Conservation (phyloP, 2,888 invertebrate species). For the Andrena marginata region DNA sequence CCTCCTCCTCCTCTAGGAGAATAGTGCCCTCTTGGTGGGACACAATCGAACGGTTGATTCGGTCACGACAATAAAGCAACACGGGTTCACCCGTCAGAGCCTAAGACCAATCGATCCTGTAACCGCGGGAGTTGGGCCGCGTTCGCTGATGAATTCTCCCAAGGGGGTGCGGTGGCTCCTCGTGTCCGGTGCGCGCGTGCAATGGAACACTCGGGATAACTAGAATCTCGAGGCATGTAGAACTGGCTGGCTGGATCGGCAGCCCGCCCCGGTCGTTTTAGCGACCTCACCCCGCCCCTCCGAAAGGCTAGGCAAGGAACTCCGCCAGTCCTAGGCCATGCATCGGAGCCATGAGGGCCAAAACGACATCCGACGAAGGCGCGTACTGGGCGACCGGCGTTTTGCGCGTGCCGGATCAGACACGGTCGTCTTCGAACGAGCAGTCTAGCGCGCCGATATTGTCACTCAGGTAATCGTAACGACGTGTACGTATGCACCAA, state of each 20-base stretch:
- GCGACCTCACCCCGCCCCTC: slow-evolving; percentile 33
- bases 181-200: slow-evolving; percentile 18
- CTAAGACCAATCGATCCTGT: slow-evolving; percentile 39
- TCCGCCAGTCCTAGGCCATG: slow-evolving; percentile 60
- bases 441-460: slow-evolving; percentile 39
- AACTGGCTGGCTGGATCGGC: slow-evolving; percentile 67
- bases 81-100: slow-evolving; percentile 16
- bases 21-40: background rate
- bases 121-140: background rate
- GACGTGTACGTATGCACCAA: slow-evolving; percentile 52
- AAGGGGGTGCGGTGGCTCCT: background rate
- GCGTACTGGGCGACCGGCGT: slow-evolving; percentile 19
- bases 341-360: slow-evolving; percentile 61
- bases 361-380: slow-evolving; percentile 48
- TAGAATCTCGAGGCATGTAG: slow-evolving; percentile 48
- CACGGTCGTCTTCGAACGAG: slow-evolving; percentile 38
- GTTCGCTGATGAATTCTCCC: background rate
- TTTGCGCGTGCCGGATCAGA: slow-evolving; percentile 10
- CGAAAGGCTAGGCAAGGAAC: slow-evolving; percentile 44
- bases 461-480: slow-evolving; percentile 69
- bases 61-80: slow-evolving; percentile 55
- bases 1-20: background rate
- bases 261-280: slow-evolving; percentile 34
- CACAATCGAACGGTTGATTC: slow-evolving; percentile 22
- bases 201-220: slow-evolving; percentile 15